Evolutionary conservation across 2,797 vertebrate species (phyloP).

Genomic region (Mionectes olivaceus): DNA sequence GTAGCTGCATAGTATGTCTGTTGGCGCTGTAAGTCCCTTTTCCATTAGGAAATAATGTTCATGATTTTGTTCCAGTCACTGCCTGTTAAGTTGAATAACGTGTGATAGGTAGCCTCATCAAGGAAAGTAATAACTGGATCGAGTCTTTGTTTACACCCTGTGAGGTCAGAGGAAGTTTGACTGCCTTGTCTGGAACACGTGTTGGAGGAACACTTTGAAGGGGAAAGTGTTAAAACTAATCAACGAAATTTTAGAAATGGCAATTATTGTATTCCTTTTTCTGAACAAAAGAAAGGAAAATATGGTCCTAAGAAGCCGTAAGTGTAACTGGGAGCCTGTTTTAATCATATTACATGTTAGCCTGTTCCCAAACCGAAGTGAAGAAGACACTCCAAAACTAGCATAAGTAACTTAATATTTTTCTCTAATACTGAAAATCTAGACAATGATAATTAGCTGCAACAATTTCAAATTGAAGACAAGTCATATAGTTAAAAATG

Average conservation of each 20-base stretch:
- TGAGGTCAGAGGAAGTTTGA: background rate
- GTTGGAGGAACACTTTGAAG: background rate
- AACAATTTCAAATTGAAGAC: background rate
- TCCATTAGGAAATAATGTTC: background rate
- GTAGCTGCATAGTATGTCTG: background rate
- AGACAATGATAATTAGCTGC: background rate
- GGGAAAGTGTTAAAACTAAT: background rate
- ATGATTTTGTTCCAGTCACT: slow-evolving; percentile 30
- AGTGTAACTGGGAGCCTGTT: background rate
- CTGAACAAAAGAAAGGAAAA: background rate
- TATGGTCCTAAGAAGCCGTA: background rate
- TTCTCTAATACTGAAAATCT: background rate
- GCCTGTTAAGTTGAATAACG: background rate
- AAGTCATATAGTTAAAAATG: background rate
- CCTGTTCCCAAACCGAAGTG: background rate
- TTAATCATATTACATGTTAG: background rate
- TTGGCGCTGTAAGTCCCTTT: background rate
- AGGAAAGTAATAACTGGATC: background rate
- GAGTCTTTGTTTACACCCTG: background rate
- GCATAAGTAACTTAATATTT: background rate
- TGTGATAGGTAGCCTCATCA: slow-evolving; percentile 2
- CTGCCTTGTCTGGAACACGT: background rate
- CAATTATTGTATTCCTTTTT: background rate
- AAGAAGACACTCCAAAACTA: background rate
- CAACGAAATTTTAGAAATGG: background rate